phyloP scores from a whole-genome alignment of 2,888 invertebrate genomes.

The Odontocolon sp. region DNA sequence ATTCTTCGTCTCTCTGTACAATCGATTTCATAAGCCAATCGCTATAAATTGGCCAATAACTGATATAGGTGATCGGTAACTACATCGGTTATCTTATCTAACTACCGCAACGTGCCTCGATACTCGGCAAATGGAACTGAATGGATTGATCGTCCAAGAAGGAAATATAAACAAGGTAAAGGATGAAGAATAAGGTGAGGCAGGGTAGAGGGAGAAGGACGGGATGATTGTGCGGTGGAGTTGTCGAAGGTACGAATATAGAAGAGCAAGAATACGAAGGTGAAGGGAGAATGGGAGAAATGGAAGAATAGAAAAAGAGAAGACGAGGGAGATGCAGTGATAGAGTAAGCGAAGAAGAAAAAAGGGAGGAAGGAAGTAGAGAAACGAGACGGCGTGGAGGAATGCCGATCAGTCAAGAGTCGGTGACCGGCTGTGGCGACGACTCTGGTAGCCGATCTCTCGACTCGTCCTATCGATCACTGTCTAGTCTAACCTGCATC shows the following conservation, averaged over 20 bases:
- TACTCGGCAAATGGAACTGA: slow-evolving; percentile 44
- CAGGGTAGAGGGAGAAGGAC: neutral
- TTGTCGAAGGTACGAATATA: no score
- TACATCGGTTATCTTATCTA: no score
- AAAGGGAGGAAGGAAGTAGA: slow-evolving; percentile 11
- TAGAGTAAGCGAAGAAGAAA: neutral
- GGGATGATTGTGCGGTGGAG: no score
- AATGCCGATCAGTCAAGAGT: slow-evolving; percentile 62
- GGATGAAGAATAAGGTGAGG: neutral
- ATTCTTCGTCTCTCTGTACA: no score
- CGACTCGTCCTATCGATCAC: slow-evolving; percentile 68
- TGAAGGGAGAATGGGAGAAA: no score
- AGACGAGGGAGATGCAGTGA: neutral
- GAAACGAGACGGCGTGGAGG: slow-evolving; percentile 42
- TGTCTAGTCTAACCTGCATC: slow-evolving; percentile 63
- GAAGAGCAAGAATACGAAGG: no score
- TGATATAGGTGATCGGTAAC: no score
- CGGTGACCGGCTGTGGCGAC: neutral
- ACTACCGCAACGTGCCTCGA: neutral
- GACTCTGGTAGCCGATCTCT: slow-evolving; percentile 48
- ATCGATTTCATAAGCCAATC: no score
- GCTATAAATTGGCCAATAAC: no score
- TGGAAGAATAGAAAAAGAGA: neutral
- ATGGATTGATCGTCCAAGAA: slow-evolving; percentile 37
- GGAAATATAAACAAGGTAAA: slow-evolving; percentile 28